phyloP scores from a whole-genome alignment of 2,888 invertebrate genomes.

The Galeopsomyia nigrocyanea region DNA sequence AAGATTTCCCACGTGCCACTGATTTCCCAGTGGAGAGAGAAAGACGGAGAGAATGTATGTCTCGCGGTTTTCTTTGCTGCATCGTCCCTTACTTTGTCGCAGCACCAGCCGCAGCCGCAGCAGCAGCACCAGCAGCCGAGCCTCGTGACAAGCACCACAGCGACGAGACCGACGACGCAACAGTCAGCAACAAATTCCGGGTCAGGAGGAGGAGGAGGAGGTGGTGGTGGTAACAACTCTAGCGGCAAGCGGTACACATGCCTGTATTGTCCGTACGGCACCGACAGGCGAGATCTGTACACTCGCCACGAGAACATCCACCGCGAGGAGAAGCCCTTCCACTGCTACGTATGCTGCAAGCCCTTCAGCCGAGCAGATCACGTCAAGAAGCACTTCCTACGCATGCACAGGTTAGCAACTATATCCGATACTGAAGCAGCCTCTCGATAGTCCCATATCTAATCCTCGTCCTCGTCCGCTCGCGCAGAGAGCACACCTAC shows the following conservation, averaged over 20 bases:
- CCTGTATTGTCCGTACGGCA: conserved; percentile 90
- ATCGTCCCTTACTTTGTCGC: neutral
- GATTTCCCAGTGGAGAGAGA: conserved; percentile 46
- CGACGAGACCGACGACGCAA: conserved; percentile 23
- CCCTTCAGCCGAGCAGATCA: conserved; percentile 95
- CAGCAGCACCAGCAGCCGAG: conserved; percentile 6
- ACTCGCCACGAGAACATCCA: conserved; percentile 95
- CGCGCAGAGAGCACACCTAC: conserved; percentile 82
- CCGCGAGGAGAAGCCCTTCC: conserved; percentile 93
- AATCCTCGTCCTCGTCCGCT: neutral
- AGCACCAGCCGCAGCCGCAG: neutral
- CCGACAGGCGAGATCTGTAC: conserved; percentile 90
- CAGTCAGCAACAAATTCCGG: conserved; percentile 52
- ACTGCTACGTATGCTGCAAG: conserved; percentile 92
- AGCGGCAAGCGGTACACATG: conserved; percentile 84
- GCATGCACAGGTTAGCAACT: conserved; percentile 80
- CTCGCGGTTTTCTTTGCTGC: neutral
- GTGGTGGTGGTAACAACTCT: conserved; percentile 52
- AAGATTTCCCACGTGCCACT: conserved; percentile 50
- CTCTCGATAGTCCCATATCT: neutral
- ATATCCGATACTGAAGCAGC: neutral
- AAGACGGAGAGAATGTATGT: neutral
- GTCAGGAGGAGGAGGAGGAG: conserved; percentile 48
- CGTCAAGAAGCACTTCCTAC: conserved; percentile 92
- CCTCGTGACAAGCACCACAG: neutral